Conservation (phyloP, 2,113 vertebrate genomes). For the Syngnathus scovelli region DNA sequence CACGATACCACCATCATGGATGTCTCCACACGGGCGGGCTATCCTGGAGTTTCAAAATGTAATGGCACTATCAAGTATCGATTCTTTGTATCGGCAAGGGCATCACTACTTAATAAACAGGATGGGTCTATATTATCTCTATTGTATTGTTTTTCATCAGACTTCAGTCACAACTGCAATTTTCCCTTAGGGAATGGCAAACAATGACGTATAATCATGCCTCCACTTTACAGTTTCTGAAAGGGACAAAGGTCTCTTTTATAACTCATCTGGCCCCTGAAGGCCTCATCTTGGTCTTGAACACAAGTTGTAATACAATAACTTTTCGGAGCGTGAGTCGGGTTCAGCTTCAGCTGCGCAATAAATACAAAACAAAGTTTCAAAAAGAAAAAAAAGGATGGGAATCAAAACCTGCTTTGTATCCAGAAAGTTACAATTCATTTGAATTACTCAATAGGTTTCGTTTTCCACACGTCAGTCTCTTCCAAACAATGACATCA, state of each 20-base stretch:
- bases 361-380: not conserved
- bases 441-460: no score
- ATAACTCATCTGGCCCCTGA: not conserved
- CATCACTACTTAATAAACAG: no score
- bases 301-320: not conserved
- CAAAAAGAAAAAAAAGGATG: not conserved
- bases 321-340: not conserved
- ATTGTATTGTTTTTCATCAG: not conserved
- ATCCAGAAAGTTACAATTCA: no score
- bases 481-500: no score
- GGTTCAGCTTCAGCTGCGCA: not conserved
- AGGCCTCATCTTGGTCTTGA: not conserved
- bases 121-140: not conserved
- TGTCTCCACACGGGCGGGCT: no score
- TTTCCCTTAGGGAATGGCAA: not conserved
- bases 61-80: no score
- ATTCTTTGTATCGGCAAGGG: no score
- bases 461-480: no score
- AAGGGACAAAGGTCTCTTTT: not conserved
- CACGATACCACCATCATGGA: no score
- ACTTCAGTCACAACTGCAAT: not conserved
- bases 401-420: not conserved
- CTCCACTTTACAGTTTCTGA: constrained; percentile 3
- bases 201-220: not conserved
- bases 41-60: no score